Percentiles rank a stretch among this genome's conserved stretches.
phyloP scores from a whole-genome alignment of 30 jellyfish, hydroid and myxozoan genomes.

The Chrysaora quinquecirrha region DNA sequence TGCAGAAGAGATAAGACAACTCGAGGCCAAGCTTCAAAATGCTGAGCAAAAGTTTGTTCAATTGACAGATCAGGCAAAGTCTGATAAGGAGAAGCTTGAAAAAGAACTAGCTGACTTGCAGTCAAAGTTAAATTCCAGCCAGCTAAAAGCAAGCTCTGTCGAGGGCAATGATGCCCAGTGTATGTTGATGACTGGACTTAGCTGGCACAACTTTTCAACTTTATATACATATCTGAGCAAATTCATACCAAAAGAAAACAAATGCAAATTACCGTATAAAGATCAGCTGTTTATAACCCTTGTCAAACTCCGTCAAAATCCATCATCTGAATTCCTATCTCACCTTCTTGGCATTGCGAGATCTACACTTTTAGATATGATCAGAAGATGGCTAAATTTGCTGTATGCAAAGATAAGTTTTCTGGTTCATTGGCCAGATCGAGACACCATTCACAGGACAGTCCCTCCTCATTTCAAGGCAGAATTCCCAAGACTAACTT shows the following conservation, averaged over 20 bases:
- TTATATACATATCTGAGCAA: not conserved
- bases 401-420: constrained; percentile 15
- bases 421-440: constrained; percentile 43
- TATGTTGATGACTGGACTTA: constrained; percentile 27
- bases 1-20: not conserved
- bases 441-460: constrained; percentile 24
- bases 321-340: constrained; percentile 26
- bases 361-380: constrained; percentile 1
- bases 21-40: constrained; percentile 7
- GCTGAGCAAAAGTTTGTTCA: constrained; percentile 6
- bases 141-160: constrained; percentile 19
- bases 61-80: not conserved
- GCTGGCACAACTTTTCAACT: too few relatives aligned
- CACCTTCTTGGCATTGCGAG: constrained; percentile 27
- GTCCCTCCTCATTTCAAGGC: constrained; percentile 34
- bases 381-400: constrained; percentile 42
- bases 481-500: constrained; percentile 60
- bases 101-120: constrained; percentile 10
- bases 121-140: constrained; percentile 6
- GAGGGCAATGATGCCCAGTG: constrained; percentile 19
- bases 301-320: too few relatives aligned
- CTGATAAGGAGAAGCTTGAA: constrained; percentile 10
- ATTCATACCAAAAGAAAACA: not conserved
- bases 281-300: constrained; percentile 60
- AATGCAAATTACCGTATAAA: not conserved